Evolutionary conservation across 2,113 vertebrate species (phyloP).

Genomic region (Hemichromis elongatus): DNA sequence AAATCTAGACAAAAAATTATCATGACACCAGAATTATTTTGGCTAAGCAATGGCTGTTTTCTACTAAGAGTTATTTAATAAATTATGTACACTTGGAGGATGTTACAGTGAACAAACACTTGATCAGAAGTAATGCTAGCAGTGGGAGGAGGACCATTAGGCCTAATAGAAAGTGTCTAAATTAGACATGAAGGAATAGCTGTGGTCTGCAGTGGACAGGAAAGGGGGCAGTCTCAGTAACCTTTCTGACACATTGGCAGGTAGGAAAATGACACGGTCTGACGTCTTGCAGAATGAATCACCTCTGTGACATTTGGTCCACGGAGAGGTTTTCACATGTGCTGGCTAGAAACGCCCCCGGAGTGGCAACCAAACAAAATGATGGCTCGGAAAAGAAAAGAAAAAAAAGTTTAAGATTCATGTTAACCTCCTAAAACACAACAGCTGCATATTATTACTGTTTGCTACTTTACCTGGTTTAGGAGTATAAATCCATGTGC

Average conservation of each 20-base stretch:
- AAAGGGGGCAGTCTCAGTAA: conserved; percentile 64
- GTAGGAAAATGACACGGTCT: conserved; percentile 56
- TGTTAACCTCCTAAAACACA: background rate
- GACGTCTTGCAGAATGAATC: conserved; percentile 49
- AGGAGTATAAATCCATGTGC: background rate
- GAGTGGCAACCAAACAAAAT: background rate
- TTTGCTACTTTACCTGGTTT: background rate
- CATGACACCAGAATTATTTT: background rate
- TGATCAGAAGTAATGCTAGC: background rate
- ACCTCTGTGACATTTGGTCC: conserved; percentile 53
- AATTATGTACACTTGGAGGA: background rate
- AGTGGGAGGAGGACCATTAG: conserved; percentile 36
- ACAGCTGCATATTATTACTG: background rate
- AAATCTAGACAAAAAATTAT: background rate
- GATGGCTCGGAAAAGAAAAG: background rate
- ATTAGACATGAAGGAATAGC: conserved; percentile 26
- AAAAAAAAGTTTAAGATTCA: background rate
- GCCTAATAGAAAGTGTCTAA: conserved; percentile 36
- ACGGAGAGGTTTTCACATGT: conserved; percentile 39
- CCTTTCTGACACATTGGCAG: conserved; percentile 52
- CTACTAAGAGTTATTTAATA: background rate
- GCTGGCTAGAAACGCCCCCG: background rate
- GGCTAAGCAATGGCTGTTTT: background rate
- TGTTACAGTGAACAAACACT: background rate
- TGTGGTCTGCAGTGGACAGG: conserved; percentile 18